Evolutionary conservation across 2,113 vertebrate species (phyloP).

Genomic region (Rhegmatorhina hoffmannsi): DNA sequence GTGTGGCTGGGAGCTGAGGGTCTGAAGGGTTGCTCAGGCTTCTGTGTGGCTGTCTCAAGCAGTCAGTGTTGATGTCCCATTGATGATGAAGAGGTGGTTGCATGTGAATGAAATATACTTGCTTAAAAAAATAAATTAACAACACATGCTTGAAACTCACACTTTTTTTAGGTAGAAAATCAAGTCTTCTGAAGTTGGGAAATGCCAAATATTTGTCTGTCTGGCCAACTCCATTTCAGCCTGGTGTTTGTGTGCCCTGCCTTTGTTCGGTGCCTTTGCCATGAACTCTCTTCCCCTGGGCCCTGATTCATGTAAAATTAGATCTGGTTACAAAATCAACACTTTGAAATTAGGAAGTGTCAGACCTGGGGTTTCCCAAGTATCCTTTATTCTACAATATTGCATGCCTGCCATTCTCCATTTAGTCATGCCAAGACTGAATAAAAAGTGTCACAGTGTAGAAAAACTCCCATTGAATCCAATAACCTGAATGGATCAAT

Average conservation of each 20-base stretch:
- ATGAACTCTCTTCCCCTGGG: background rate
- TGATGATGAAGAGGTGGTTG: background rate
- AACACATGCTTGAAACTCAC: background rate
- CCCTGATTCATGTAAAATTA: background rate
- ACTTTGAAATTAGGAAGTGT: constrained; percentile 8
- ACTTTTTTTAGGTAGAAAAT: background rate
- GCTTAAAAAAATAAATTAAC: background rate
- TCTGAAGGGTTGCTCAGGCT: background rate
- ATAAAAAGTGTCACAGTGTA: background rate
- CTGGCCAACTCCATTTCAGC: background rate
- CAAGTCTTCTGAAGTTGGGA: background rate
- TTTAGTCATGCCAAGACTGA: background rate
- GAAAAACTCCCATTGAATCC: background rate
- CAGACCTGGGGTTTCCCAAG: constrained; percentile 5
- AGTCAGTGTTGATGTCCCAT: background rate
- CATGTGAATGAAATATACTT: background rate
- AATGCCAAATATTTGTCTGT: background rate
- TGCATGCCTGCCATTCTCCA: background rate
- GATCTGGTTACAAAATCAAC: constrained; percentile 10
- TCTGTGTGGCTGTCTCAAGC: background rate
- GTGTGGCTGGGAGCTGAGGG: background rate
- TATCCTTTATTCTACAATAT: background rate
- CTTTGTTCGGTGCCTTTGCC: background rate
- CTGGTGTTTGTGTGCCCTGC: background rate
- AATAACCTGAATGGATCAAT: background rate